phyloP scores from a whole-genome alignment of 2,113 vertebrate species.

The Hassar affinis region DNA sequence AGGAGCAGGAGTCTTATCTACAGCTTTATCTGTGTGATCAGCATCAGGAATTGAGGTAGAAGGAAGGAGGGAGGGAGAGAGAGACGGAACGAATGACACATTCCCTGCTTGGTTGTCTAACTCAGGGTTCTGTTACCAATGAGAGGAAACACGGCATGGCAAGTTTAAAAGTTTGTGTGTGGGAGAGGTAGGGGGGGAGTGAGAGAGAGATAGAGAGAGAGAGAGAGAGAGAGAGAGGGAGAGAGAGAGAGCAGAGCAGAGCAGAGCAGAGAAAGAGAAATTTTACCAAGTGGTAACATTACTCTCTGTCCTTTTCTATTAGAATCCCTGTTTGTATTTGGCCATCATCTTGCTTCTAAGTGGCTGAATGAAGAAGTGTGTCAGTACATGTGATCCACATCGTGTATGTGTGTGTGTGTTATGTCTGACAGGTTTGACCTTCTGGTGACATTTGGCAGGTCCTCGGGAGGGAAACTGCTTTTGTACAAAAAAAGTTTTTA shows the following conservation, averaged over 20 bases:
- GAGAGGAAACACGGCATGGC: slow-evolving; percentile 46
- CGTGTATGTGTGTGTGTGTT: slow-evolving; percentile 31
- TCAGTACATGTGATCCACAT: neutral
- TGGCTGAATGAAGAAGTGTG: neutral
- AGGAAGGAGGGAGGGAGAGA: slow-evolving; percentile 38
- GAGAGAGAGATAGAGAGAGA: slow-evolving; percentile 17
- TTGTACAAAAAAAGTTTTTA: neutral
- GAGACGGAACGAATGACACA: slow-evolving; percentile 64
- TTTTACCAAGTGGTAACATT: slow-evolving; percentile 28
- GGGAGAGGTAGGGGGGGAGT: neutral
- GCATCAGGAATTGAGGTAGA: slow-evolving; percentile 11
- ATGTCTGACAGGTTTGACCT: neutral
- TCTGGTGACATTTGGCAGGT: neutral
- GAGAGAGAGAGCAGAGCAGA: slow-evolving; percentile 10
- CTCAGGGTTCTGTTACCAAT: slow-evolving; percentile 60
- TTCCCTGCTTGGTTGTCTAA: slow-evolving; percentile 53
- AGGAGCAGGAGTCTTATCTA: slow-evolving; percentile 47
- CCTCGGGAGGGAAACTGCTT: neutral
- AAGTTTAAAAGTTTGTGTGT: slow-evolving; percentile 31
- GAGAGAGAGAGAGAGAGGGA: slow-evolving; percentile 10
- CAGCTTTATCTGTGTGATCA: slow-evolving; percentile 54
- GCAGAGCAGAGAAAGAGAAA: slow-evolving; percentile 29
- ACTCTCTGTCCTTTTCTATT: slow-evolving; percentile 21
- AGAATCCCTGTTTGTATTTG: slow-evolving; percentile 21
- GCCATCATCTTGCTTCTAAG: slow-evolving; percentile 29